phyloP scores from a whole-genome alignment of 2,888 invertebrate genomes.

The Lithophane socia region DNA sequence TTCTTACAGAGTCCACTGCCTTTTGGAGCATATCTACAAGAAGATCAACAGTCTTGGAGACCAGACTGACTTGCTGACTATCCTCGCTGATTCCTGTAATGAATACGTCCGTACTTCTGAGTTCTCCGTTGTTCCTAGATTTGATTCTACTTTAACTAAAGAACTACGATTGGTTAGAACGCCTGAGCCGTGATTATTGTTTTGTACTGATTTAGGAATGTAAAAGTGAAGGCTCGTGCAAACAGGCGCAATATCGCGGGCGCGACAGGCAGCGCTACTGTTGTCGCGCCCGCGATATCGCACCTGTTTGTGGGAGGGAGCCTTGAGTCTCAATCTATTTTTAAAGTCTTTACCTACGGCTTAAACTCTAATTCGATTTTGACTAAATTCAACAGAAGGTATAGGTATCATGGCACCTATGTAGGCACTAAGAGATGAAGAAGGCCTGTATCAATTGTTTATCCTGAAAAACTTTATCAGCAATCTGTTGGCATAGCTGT shows the following conservation, averaged over 20 bases:
- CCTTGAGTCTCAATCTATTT: constrained; percentile 11
- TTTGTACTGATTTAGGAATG: neutral
- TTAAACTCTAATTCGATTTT: neutral
- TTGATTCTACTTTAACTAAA: constrained; percentile 46
- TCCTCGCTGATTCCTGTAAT: constrained; percentile 39
- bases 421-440: too few species aligned
- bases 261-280: too few species aligned
- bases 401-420: neutral
- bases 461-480: neutral
- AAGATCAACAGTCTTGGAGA: constrained; percentile 40
- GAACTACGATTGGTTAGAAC: constrained; percentile 41
- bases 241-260: too few species aligned
- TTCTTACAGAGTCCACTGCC: constrained; percentile 37
- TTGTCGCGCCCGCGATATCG: too few species aligned
- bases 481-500: neutral
- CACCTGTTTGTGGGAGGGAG: too few species aligned
- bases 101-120: constrained; percentile 34
- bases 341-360: neutral
- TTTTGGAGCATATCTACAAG: constrained; percentile 38
- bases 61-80: constrained; percentile 41
- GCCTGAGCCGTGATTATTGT: constrained; percentile 23
- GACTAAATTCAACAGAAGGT: neutral
- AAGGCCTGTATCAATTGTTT: neutral
- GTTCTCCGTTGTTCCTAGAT: constrained; percentile 20
- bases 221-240: neutral